Percentiles rank a stretch among this genome's conserved stretches.
These are phyloP conservation scores for Chrysodeixis includens DNA, from an alignment of 2,888 invertebrate genomes.

Conservation along the genomic window DNA sequence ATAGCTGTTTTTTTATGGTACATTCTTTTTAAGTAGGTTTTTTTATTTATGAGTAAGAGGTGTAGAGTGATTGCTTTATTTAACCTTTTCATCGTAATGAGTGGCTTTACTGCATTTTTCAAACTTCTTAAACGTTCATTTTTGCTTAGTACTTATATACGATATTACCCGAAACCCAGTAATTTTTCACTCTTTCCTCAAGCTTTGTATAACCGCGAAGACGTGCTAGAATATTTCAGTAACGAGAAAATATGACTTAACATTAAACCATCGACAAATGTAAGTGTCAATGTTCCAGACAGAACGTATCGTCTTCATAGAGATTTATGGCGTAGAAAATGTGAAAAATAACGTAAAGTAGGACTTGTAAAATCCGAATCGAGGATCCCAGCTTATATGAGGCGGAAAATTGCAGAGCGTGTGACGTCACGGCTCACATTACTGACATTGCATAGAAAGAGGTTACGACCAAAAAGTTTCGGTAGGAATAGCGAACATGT, in stretches of 20 bases:
- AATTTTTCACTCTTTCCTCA: too few species aligned
- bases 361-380: conserved; percentile 17
- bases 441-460: conserved; percentile 24
- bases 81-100: too few species aligned
- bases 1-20: neutral
- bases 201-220: neutral
- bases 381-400: conserved; percentile 33
- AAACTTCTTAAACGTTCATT: too few species aligned
- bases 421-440: conserved; percentile 36
- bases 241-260: conserved; percentile 2
- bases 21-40: too few species aligned
- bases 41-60: too few species aligned
- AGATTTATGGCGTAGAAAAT: conserved; percentile 42
- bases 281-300: conserved; percentile 12
- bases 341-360: conserved; percentile 27
- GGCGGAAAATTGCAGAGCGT: conserved; percentile 39
- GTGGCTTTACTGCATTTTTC: too few species aligned
- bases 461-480: conserved; percentile 6
- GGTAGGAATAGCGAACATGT: conserved; percentile 9
- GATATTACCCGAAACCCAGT: too few species aligned
- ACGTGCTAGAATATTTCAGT: neutral
- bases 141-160: too few species aligned
- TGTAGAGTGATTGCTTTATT: too few species aligned
- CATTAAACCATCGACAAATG: neutral
- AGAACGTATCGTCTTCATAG: conserved; percentile 32